Evolutionary conservation across 2,113 vertebrate species (phyloP), one percentile per base, ranked within the genome.

Genomic region (Urocynchramus pylzowi): DNA sequence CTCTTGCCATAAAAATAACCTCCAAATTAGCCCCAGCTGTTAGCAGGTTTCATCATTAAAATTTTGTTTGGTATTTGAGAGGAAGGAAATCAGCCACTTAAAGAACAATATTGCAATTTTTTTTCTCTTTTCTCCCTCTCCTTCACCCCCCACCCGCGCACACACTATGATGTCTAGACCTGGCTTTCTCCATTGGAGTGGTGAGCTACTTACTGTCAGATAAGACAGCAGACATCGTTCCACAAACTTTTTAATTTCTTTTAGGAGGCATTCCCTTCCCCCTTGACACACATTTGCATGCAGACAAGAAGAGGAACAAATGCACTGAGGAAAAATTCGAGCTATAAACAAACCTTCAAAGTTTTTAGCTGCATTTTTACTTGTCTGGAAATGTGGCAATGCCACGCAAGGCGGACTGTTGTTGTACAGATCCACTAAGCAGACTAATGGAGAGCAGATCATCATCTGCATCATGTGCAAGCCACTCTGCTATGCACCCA

Each of bases 21-120:
- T 96, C 65, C 83, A 96, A 97, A 97, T 97, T 90, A 97, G 69
- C 82, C 84, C 88, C 97, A 97, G 95, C 93, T 97, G 95, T 88
- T 95, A 95, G 82, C 90, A 96, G 95, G 93, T 96, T 97, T 96
- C 94, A 94, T 96, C 90, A 71, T 81, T 93, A 94, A 88, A 91
- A 69, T 64, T 87, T 93, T 90, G 79, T 95, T 95, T 90, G 67
- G 73, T 93, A 82, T 97, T 79, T 71, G 78, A 87, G 45, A 90
- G 76, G 88, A 97, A 93, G 97, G 86, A 97, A 96, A 95, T 93
- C 86, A 88, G 54, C 39, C 75, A 81, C 81, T 94, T 86, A 73
- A 95, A 94, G 70, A 83, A 81, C 14, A 77, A 37, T 28, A 80
- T 75, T 92, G 27, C 3, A 4, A 20, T 75, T 93, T 89, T 75